These are phyloP conservation scores for Diadromus collaris DNA, from an alignment of 2,888 invertebrate species.

Conservation along the genomic window DNA sequence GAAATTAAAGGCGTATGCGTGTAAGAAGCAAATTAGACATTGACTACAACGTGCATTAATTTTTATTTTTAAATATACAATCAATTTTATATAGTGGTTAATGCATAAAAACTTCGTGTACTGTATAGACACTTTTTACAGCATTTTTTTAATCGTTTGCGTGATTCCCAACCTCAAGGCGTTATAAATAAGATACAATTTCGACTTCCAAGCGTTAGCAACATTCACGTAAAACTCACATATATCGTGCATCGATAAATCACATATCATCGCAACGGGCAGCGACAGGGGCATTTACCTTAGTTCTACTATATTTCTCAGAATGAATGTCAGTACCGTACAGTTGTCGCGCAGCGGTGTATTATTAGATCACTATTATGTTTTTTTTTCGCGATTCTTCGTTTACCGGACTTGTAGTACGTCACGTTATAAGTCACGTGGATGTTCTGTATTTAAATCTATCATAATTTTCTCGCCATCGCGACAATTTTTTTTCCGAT, in stretches of 20 bases:
- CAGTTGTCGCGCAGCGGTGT: not conserved
- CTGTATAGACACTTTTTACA: no score
- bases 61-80: no score
- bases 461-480: not conserved
- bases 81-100: no score
- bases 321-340: not conserved
- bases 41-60: no score
- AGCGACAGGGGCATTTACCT: not conserved
- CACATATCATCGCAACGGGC: not conserved
- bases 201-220: not conserved
- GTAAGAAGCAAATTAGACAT: no score
- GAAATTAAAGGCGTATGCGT: no score
- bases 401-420: not conserved
- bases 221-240: not conserved
- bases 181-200: not conserved
- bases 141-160: not conserved
- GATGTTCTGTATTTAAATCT: not conserved
- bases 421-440: not conserved
- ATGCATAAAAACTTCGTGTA: no score
- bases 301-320: not conserved
- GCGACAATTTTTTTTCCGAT: no score
- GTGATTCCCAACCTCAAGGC: not conserved
- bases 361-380: not conserved
- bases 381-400: conserved; percentile 3
- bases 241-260: not conserved